Evolutionary conservation across 2,888 invertebrate genomes (phyloP), one percentile per base, ranked within the genome.

Genomic region (Nasonovia ribisnigri): DNA sequence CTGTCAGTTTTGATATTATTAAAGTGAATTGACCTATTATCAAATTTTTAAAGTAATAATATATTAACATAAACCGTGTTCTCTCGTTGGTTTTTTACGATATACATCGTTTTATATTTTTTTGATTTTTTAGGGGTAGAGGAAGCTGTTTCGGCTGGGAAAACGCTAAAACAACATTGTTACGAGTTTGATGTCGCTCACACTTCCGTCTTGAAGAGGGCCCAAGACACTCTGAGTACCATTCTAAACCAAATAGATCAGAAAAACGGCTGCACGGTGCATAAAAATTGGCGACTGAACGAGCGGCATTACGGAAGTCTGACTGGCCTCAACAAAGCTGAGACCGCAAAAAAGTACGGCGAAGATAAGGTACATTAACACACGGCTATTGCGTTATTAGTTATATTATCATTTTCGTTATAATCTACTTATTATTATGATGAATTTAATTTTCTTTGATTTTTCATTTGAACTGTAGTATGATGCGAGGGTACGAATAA

Each of bases 221-320:
- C 98, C 1, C 97, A 97, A 95, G 96, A 97, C 94, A 98, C 98
- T 0, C 96, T 98, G 87, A 96, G 97, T 91, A 95, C 97, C 0
- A 97, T 98, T 94, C 96, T 98, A 13, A 96, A 97, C 94, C 97
- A 97, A 95, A 96, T 97, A 84, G 97, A 96, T 1, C 97, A 97
- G 95, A 95, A 97, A 26, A 96, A 97, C 95, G 95, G 98, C 11
- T 46, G 46, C 94, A 97, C 97, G 0, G 96, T 97, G 13, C 95
- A 96, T 13, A 97, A 97, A 95, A 97, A 98, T 24, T 98, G 98
- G 98, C 96, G 98, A 24, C 96, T 98, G 48, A 98, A 98, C 95
- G 98, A 98, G 95, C 97, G 98, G 94, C 98, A 98, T 95, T 98
- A 98, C 95, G 98, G 98, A 90, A 97, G 97, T 84, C 96, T 98